Base-by-base conservation (phyloP, 1,140 invertebrate genomes). In the Matsumurasca onukii region DNA sequence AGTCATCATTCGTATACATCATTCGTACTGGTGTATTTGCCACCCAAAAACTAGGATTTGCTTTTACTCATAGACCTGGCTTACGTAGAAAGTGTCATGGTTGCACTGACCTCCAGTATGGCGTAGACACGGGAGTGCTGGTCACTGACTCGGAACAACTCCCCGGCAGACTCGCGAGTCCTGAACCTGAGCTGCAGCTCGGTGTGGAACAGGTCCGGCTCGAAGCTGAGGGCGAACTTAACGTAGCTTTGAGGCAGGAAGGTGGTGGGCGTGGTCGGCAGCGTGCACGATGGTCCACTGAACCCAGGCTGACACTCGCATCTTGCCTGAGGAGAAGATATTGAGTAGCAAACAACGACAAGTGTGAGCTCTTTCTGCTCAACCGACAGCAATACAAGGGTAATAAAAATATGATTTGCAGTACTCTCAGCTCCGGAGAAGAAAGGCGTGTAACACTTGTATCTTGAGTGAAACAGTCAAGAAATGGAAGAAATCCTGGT, bases 51-150 rank as follows among this genome's bases (percentile, higher is more conserved):
- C 5, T 39, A 39, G 34, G 5, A 39, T 39, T 39, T 39, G 17
- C 17, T 39, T 9, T 39, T 17, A 39, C 5, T 39, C 34, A 39
- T 39, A 39, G 17, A 9, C 5, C 5, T 39, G 17, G 5, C 17
- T 39, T 39, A 9, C 34, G 17, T 39, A 9, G 17, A 17, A 39
- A 39, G 5, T 9, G 3, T 9, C 17, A 12, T 52, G 27, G 5
- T 27, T 45, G 2, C 29, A 55, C 70, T 70, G 75, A 90, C 93
- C 85, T 98, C 95, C 31, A 98, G 81, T 66, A 97, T 95, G 9
- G 93, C 93, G 77, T 97, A 98, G 81, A 98, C 95, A 34, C 95
- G 82, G 77, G 95, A 95, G 76, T 97, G 94, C 77, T 97, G 94
- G 80, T 97, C 94, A 72, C 93, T 93, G 0, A 96, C 93, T 67